These are phyloP conservation scores for Phyllostomus hastatus DNA, from an alignment of 2,113 vertebrate genomes.

Conservation along the genomic window DNA sequence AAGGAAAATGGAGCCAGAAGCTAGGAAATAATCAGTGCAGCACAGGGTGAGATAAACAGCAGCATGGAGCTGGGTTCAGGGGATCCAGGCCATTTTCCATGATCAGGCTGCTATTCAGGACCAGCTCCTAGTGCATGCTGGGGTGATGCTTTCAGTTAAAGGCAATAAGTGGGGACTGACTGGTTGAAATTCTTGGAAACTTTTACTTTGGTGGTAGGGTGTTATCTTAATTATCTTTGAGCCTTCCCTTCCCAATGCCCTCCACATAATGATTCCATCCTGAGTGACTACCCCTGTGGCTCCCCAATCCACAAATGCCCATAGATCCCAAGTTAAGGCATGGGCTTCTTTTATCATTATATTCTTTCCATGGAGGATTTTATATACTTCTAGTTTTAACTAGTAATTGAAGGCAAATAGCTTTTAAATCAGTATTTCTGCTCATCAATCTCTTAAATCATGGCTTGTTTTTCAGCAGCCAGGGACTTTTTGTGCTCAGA, in stretches of 20 bases:
- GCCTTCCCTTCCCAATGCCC: background rate
- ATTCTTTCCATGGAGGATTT: background rate
- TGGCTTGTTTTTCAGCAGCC: background rate
- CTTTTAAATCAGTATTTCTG: slow-evolving; percentile 25
- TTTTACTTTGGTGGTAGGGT: background rate
- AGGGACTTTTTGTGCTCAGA: background rate
- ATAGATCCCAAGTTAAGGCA: background rate
- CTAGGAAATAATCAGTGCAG: background rate
- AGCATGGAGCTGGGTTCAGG: background rate
- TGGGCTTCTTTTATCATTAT: background rate
- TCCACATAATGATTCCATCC: background rate
- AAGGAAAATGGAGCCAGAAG: background rate
- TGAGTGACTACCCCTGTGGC: background rate
- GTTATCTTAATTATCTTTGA: background rate
- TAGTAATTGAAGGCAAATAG: background rate
- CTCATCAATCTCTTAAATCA: background rate
- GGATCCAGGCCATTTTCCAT: background rate
- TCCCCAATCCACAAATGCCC: background rate
- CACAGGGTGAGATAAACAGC: background rate
- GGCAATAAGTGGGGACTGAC: background rate
- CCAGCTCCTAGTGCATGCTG: too few species aligned
- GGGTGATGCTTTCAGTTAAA: background rate
- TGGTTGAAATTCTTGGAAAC: background rate
- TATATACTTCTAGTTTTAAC: background rate
- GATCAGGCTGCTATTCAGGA: background rate